Evolutionary conservation across 2,888 invertebrate species (phyloP).

Genomic region (Oscheius myriophilus): DNA sequence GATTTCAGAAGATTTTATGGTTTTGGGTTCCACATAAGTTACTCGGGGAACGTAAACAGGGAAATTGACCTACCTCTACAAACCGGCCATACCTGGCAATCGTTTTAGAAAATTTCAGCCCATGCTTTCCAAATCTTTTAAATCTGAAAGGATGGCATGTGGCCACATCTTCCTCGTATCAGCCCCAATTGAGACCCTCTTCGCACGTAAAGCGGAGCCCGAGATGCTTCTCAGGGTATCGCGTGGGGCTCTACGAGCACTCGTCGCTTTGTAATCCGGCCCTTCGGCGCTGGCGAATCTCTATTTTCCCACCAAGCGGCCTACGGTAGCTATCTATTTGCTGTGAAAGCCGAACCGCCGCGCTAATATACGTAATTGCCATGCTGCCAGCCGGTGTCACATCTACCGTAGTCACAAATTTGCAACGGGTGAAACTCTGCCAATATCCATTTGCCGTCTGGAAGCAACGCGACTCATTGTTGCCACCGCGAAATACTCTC

Average conservation of each 20-base stretch:
- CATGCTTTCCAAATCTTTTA: too few species aligned
- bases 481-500: too few species aligned
- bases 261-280: constrained; percentile 28
- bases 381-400: constrained; percentile 26
- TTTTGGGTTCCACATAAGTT: too few species aligned
- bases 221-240: constrained; percentile 25
- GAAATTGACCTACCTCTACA: too few species aligned
- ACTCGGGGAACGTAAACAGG: too few species aligned
- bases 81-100: too few species aligned
- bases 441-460: neutral
- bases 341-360: constrained; percentile 31
- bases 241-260: constrained; percentile 31
- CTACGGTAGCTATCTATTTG: constrained; percentile 31
- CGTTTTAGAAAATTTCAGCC: too few species aligned
- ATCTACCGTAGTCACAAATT: constrained; percentile 31
- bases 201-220: constrained; percentile 6
- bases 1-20: too few species aligned
- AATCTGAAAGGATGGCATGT: too few species aligned
- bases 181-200: neutral
- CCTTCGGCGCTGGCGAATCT: constrained; percentile 26
- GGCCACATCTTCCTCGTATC: too few species aligned
- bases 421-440: constrained; percentile 1
- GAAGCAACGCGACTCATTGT: neutral
- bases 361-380: constrained; percentile 34
- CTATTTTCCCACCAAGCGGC: constrained; percentile 27